Base-by-base conservation (phyloP, 2,888 invertebrate genomes). In the Cosmia trapezina region DNA sequence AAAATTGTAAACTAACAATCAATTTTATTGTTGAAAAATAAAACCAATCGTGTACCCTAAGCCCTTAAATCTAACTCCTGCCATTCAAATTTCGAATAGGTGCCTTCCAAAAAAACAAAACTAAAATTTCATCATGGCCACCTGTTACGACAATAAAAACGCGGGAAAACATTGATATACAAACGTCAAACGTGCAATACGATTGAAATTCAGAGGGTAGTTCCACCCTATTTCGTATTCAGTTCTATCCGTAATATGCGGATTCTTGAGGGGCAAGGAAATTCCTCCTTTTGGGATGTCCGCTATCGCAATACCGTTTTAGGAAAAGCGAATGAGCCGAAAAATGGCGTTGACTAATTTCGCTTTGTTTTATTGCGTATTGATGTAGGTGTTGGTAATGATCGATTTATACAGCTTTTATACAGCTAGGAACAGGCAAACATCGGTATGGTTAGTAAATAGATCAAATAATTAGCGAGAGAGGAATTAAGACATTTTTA, bases 121-220 rank as follows among this genome's bases (percentile, higher is more conserved):
- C 53, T 61, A 37, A 76, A 76, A 78, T 75, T 70, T 72, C 81
- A 81, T 81, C 70, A 67, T 73, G 62, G 74, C 82, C 86, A 86
- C 86, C 86, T 87, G 86, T 86, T 86, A 81, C 84, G 71, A 62
- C 78, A 69, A 84, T 86, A 86, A 86, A 86, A 86, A 57, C 66
- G 80, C 84, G 81, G 81, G 66, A 86, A 82, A 86, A 86, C 86
- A 86, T 86, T 79, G 78, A 79, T 85, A 86, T 78, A 87, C 84
- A 85, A 89, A 86, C 86, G 88, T 87, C 88, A 88, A 87, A 81
- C 88, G 86, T 77, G 78, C 81, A 84, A 76, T 83, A 81, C 78
- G 77, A 82, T 87, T 87, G 82, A 83, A 85, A 86, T 87, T 80
- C 86, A 86, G 85, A 79, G 78, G 82, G 78, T 83, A 79, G 76